phyloP scores from a whole-genome alignment of 2,113 vertebrate genomes.

The Larimichthys polyactis region DNA sequence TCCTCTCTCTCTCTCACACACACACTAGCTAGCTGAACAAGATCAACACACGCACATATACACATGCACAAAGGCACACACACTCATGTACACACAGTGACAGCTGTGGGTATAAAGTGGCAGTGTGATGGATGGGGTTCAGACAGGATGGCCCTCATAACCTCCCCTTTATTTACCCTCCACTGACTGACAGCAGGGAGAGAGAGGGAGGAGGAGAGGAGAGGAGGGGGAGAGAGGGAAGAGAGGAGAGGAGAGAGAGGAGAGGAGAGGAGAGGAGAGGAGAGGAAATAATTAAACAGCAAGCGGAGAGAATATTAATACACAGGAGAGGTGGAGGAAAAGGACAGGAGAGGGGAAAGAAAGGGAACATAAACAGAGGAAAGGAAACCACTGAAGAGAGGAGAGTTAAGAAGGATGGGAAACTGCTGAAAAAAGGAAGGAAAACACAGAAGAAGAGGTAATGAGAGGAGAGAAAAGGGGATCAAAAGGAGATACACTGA shows the following conservation, averaged over 20 bases:
- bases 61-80: conserved; percentile 32
- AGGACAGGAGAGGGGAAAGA: neutral
- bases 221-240: neutral
- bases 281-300: neutral
- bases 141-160: conserved; percentile 79
- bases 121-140: conserved; percentile 80
- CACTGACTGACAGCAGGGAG: conserved; percentile 71
- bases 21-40: neutral
- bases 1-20: neutral
- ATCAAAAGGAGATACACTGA: neutral
- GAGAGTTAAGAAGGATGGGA: neutral
- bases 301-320: neutral
- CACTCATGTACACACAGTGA: conserved; percentile 64
- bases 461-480: no score
- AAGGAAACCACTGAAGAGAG: no score
- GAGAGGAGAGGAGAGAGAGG: neutral
- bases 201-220: neutral
- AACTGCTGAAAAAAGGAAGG: neutral
- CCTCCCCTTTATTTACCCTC: conserved; percentile 80
- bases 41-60: conserved; percentile 9
- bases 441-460: no score
- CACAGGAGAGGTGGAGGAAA: neutral
- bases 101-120: conserved; percentile 83
- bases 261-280: neutral
- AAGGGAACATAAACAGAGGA: neutral